A percentile compares a stretch with the other conserved stretches of the same genome.
Evolutionary conservation across 2,113 vertebrate genomes (phyloP).

Genomic region (Ibidorhyncha struthersii): DNA sequence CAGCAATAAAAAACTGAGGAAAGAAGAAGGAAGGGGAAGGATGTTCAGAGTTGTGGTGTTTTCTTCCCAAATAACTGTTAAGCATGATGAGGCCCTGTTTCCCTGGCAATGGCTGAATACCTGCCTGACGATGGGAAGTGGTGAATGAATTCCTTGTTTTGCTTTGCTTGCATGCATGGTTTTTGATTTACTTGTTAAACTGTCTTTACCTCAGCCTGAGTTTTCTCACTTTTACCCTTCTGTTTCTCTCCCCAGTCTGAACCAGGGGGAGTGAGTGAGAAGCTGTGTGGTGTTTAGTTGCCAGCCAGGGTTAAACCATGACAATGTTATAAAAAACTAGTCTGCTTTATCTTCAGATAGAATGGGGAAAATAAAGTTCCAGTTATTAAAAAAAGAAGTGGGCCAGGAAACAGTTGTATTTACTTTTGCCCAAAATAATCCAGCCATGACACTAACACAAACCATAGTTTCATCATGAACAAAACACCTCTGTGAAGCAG

Average conservation of each 20-base stretch:
- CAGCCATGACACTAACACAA: not conserved
- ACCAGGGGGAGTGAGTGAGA: fast-evolving
- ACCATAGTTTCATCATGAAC: not conserved
- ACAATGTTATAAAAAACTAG: not conserved
- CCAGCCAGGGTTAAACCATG: fast-evolving
- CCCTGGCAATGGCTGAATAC: not conserved
- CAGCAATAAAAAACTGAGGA: too few species aligned
- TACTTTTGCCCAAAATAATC: not conserved
- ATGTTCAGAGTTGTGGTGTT: fast-evolving
- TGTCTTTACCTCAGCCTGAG: not conserved
- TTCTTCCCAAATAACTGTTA: not conserved
- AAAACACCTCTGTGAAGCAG: not conserved
- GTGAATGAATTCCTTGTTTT: not conserved
- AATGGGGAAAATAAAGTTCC: not conserved
- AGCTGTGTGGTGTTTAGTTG: fast-evolving
- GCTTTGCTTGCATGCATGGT: fast-evolving
- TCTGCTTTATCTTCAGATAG: not conserved
- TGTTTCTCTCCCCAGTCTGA: not conserved
- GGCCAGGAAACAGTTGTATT: not conserved
- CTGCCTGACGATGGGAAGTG: fast-evolving
- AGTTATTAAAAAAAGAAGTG: not conserved
- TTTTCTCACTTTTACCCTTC: not conserved
- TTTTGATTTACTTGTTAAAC: not conserved
- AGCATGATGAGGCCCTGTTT: fast-evolving
- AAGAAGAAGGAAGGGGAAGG: not conserved